Conservation (phyloP, 2,113 vertebrate species). For the Passer montanus region DNA sequence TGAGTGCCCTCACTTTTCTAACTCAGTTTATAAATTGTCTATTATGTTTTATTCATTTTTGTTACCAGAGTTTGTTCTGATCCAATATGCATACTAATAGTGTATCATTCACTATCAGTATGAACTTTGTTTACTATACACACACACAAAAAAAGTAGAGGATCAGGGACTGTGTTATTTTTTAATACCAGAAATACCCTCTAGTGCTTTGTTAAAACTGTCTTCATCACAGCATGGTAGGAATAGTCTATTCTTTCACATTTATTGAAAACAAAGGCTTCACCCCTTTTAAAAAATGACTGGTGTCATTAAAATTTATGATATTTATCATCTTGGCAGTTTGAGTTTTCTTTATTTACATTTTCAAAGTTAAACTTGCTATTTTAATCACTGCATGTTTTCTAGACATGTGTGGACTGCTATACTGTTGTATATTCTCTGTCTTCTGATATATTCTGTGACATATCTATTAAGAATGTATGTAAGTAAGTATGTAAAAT, state of each 20-base stretch:
- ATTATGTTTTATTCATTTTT: not conserved
- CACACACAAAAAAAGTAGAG: not conserved
- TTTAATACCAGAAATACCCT: not conserved
- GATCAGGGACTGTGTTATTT: fast-evolving
- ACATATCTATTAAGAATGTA: not conserved
- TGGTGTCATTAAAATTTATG: not conserved
- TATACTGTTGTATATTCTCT: not conserved
- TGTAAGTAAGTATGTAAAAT: not conserved
- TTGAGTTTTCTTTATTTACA: not conserved
- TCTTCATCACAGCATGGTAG: not conserved
- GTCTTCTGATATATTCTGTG: not conserved
- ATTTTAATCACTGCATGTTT: not conserved
- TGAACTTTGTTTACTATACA: not conserved
- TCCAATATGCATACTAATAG: not conserved
- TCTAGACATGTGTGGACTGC: not conserved
- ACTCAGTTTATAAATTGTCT: not conserved
- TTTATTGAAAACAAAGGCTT: not conserved
- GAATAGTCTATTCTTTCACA: not conserved
- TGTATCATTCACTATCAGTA: not conserved
- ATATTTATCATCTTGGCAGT: not conserved
- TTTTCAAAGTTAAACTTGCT: not conserved
- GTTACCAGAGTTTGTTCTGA: not conserved
- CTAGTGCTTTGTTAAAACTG: not conserved
- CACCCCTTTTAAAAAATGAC: not conserved
- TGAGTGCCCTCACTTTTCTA: not conserved